Conservation (phyloP, 2,113 vertebrate species). For the Cephalophus harveyi region DNA sequence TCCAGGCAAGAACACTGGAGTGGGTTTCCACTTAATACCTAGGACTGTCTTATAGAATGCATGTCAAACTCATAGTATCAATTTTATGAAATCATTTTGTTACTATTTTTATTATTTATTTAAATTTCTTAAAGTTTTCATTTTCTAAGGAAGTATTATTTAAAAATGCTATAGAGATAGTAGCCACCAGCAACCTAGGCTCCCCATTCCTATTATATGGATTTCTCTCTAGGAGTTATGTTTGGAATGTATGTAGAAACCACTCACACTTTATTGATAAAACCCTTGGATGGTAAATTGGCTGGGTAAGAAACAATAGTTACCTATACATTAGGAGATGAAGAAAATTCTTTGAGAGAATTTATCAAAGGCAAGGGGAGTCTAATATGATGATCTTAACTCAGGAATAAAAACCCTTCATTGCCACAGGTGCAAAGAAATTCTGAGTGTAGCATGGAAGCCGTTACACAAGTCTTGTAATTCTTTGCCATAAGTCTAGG, state of each 20-base stretch:
- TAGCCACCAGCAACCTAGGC: not conserved
- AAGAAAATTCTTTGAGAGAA: not conserved
- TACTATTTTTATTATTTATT: not conserved
- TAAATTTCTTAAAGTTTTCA: not conserved
- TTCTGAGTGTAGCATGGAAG: not conserved
- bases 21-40: not conserved
- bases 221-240: not conserved
- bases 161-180: not conserved
- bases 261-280: not conserved
- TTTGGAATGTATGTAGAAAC: not conserved
- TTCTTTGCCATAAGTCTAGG: not conserved
- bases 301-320: not conserved
- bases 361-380: not conserved
- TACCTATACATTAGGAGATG: not conserved
- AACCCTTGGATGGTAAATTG: not conserved
- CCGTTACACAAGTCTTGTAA: not conserved
- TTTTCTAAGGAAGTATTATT: not conserved
- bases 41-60: not conserved
- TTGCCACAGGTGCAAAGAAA: not conserved
- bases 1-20: too few relatives aligned
- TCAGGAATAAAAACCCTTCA: not conserved
- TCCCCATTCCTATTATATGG: not conserved
- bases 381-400: not conserved
- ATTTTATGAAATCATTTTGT: not conserved
- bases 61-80: not conserved